Conservation (phyloP, 2,113 vertebrate genomes). For the Empidonax alnorum region DNA sequence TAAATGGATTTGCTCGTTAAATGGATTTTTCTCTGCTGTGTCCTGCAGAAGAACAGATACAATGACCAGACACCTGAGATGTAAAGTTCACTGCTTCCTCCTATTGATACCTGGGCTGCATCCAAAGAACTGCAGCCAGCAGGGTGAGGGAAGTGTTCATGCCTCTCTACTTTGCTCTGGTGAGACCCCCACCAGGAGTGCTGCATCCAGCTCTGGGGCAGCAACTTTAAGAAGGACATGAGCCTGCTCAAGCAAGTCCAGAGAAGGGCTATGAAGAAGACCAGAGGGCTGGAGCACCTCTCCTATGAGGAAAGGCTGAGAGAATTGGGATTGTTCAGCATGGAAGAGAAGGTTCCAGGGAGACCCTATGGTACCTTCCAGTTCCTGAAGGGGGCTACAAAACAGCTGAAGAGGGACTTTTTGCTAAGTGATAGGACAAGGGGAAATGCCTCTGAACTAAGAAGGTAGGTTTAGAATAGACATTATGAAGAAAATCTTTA, state of each 20-base stretch:
- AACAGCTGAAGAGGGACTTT: not conserved
- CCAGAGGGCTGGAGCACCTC: not conserved
- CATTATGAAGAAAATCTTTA: not conserved
- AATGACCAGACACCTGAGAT: not conserved
- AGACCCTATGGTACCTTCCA: not conserved
- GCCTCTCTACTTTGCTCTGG: not conserved
- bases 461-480: not conserved
- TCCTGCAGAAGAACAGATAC: not conserved
- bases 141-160: not conserved
- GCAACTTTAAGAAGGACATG: not conserved
- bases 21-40: not conserved
- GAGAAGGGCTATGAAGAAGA: not conserved
- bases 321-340: not conserved
- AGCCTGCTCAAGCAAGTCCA: not conserved
- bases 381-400: not conserved
- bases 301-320: not conserved
- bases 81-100: not conserved
- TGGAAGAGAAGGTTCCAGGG: not conserved
- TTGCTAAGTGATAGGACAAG: no score
- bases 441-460: not conserved
- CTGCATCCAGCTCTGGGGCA: not conserved
- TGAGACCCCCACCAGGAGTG: no score
- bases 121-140: not conserved
- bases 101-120: not conserved
- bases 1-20: not conserved